These are phyloP conservation scores for Dunckerocampus dactyliophorus DNA, from an alignment of 2,113 vertebrate genomes.

Conservation along the genomic window DNA sequence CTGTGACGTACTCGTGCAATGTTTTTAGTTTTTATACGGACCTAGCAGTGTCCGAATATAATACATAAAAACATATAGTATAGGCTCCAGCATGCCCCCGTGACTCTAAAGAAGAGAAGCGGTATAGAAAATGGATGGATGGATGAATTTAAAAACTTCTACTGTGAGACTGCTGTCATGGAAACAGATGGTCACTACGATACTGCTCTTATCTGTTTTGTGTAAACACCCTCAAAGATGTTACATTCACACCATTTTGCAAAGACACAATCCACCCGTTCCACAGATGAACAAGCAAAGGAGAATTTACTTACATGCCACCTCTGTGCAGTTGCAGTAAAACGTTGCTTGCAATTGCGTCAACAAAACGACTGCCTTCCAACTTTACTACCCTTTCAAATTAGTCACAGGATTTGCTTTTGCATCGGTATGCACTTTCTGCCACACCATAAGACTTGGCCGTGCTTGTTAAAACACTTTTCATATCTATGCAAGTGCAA, in stretches of 20 bases:
- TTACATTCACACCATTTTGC: neutral
- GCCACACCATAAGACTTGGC: constrained; percentile 37
- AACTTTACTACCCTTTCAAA: constrained; percentile 40
- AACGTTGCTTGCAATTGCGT: constrained; percentile 32
- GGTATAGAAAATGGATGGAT: too few relatives aligned
- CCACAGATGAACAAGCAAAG: constrained; percentile 11
- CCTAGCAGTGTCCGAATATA: too few relatives aligned
- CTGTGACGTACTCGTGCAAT: too few relatives aligned
- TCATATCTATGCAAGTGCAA: constrained; percentile 64
- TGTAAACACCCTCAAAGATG: too few relatives aligned
- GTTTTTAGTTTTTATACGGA: too few relatives aligned
- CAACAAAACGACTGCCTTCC: constrained; percentile 26
- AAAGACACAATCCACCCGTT: constrained; percentile 8
- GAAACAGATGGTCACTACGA: too few relatives aligned
- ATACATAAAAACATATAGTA: too few relatives aligned
- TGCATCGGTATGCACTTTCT: constrained; percentile 49
- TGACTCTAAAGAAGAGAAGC: too few relatives aligned
- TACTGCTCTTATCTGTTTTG: too few relatives aligned
- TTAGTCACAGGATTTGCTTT: constrained; percentile 45
- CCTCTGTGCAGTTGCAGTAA: constrained; percentile 12
- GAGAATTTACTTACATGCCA: constrained; percentile 9
- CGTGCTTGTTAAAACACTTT: constrained; percentile 65
- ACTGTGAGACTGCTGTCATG: too few relatives aligned
- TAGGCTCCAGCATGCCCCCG: too few relatives aligned
- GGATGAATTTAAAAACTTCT: too few relatives aligned